Percentiles rank a stretch among this genome's conserved stretches.
Conservation (phyloP, 2,797 vertebrate genomes). For the Phoeniculus purpureus region DNA sequence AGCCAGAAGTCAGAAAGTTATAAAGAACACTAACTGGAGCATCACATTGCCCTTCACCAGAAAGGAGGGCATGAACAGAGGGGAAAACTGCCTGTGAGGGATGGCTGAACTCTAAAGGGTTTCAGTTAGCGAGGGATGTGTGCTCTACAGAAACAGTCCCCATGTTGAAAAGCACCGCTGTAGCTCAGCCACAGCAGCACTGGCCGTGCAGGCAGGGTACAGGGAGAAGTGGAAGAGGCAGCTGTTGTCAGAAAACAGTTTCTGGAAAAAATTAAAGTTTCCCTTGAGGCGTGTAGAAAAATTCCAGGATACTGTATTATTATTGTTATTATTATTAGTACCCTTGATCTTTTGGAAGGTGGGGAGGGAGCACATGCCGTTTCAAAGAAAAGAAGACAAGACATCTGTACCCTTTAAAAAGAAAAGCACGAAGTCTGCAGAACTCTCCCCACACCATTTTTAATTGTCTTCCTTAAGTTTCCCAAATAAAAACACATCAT, state of each 20-base stretch:
- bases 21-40: background rate
- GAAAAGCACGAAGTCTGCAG: slow-evolving; percentile 4
- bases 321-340: slow-evolving; percentile 41
- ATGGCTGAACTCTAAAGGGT: background rate
- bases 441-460: slow-evolving; percentile 39
- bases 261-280: slow-evolving; percentile 49
- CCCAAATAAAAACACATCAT: slow-evolving; percentile 53
- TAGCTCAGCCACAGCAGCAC: background rate
- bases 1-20: background rate
- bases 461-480: slow-evolving; percentile 62
- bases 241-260: slow-evolving; percentile 34
- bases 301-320: slow-evolving; percentile 33
- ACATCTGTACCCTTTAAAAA: slow-evolving; percentile 57
- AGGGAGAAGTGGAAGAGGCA: background rate
- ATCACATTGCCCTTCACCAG: accelerated
- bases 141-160: background rate
- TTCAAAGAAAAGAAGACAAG: slow-evolving; percentile 23
- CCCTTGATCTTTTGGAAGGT: slow-evolving; percentile 37
- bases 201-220: background rate
- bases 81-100: background rate
- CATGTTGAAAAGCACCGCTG: background rate
- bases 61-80: background rate
- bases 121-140: background rate
- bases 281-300: slow-evolving; percentile 55
- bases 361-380: background rate